Evolutionary conservation across 1,140 invertebrate genomes (phyloP).

Genomic region (Formica selysi): DNA sequence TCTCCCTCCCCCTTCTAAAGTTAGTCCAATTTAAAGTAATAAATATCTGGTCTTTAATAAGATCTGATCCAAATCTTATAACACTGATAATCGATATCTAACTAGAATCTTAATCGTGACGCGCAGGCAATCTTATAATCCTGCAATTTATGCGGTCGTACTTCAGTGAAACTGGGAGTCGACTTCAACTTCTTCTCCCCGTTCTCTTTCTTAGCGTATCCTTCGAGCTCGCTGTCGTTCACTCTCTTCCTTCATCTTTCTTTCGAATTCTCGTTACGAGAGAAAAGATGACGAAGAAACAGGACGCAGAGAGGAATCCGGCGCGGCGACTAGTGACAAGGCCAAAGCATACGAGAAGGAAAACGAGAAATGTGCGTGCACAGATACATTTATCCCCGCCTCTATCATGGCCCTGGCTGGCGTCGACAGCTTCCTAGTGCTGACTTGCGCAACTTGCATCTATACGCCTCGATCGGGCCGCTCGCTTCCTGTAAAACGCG

Average conservation of each 20-base stretch:
- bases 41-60: background rate
- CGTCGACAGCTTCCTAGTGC: slow-evolving; percentile 66
- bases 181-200: background rate
- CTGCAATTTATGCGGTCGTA: background rate
- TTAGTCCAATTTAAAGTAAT: background rate
- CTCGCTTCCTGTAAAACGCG: slow-evolving; percentile 57
- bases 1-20: too few relatives aligned
- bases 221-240: background rate
- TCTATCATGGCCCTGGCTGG: slow-evolving; percentile 53
- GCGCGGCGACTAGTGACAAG: slow-evolving; percentile 53
- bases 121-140: background rate
- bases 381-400: slow-evolving; percentile 54
- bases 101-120: background rate
- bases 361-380: slow-evolving; percentile 45
- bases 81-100: background rate
- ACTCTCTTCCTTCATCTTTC: slow-evolving; percentile 11
- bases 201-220: background rate
- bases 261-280: background rate
- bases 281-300: slow-evolving; percentile 1
- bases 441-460: slow-evolving; percentile 61
- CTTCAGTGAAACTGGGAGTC: slow-evolving; percentile 11
- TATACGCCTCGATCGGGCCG: slow-evolving; percentile 43
- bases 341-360: slow-evolving; percentile 46
- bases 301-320: slow-evolving; percentile 46
- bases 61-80: background rate